Percentiles rank a stretch among this genome's conserved stretches.
Conservation (phyloP, 1,140 invertebrate species). For the Magallana angulata region DNA sequence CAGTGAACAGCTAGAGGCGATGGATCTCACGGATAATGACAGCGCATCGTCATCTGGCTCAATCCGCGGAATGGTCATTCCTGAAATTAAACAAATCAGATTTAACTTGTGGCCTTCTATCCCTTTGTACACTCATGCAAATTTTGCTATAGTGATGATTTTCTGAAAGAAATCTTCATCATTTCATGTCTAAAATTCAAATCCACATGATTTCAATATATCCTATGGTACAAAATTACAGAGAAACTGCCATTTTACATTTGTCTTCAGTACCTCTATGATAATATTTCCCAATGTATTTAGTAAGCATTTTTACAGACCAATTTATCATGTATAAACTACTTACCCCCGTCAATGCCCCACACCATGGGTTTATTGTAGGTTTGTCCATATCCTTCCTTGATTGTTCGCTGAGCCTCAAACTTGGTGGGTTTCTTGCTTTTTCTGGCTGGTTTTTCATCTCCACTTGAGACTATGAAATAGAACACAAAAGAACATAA, state of each 20-base stretch:
- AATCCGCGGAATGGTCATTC: slow-evolving; percentile 52
- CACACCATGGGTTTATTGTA: slow-evolving; percentile 63
- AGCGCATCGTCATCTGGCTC: slow-evolving; percentile 70
- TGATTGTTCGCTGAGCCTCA: slow-evolving; percentile 63
- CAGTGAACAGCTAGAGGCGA: slow-evolving; percentile 81
- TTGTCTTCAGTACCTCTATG: too few relatives aligned
- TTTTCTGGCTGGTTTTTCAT: slow-evolving; percentile 20
- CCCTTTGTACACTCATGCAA: too few relatives aligned
- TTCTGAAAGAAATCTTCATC: too few relatives aligned
- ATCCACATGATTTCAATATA: too few relatives aligned
- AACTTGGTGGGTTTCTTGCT: slow-evolving; percentile 36
- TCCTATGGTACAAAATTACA: too few relatives aligned
- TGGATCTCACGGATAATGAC: slow-evolving; percentile 74
- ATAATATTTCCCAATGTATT: too few relatives aligned
- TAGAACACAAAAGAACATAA: not conserved
- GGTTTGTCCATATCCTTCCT: slow-evolving; percentile 72
- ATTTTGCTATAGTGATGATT: too few relatives aligned
- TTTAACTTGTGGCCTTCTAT: too few relatives aligned
- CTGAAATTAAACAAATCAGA: slow-evolving; percentile 47
- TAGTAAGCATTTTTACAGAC: too few relatives aligned
- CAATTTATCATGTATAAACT: too few relatives aligned
- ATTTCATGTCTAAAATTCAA: too few relatives aligned
- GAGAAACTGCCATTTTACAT: too few relatives aligned
- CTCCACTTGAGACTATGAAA: not conserved
- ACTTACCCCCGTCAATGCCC: slow-evolving; percentile 60